These are phyloP conservation scores for Bibio marci DNA, from an alignment of 2,888 invertebrate species.

Conservation along the genomic window DNA sequence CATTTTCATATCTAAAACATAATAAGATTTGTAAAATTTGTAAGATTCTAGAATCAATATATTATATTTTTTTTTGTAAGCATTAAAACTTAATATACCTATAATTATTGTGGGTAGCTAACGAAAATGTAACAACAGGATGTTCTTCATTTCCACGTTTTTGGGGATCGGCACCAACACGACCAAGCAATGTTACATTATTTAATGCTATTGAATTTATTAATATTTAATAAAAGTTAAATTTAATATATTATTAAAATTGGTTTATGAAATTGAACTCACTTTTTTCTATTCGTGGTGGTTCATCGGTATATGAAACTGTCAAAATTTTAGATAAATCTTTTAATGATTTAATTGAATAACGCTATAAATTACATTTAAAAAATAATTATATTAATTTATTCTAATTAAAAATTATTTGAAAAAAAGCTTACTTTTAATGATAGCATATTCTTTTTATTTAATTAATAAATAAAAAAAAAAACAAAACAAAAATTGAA, in stretches of 20 bases:
- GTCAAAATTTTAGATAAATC: no score
- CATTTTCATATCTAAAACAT: constrained; percentile 39
- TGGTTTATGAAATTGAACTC: background rate
- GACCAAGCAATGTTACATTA: constrained; percentile 65
- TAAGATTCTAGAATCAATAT: no score
- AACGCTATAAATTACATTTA: no score
- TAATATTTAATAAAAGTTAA: background rate
- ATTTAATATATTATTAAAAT: background rate
- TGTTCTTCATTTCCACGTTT: constrained; percentile 63
- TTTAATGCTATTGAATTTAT: constrained; percentile 47
- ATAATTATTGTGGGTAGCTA: constrained; percentile 80
- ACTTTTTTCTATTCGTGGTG: constrained; percentile 18
- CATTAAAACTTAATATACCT: no score
- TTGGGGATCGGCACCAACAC: constrained; percentile 80
- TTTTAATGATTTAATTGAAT: no score
- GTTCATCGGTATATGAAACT: background rate
- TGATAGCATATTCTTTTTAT: no score
- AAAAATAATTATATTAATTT: no score
- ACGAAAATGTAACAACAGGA: constrained; percentile 74
- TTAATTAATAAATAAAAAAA: no score
- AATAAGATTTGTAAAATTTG: background rate
- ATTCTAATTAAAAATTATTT: no score
- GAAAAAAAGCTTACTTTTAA: no score
- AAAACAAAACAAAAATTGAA: no score
- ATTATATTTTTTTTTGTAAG: no score